Base-by-base conservation (phyloP, 1,140 invertebrate genomes). In the Marisa cornuarietis region DNA sequence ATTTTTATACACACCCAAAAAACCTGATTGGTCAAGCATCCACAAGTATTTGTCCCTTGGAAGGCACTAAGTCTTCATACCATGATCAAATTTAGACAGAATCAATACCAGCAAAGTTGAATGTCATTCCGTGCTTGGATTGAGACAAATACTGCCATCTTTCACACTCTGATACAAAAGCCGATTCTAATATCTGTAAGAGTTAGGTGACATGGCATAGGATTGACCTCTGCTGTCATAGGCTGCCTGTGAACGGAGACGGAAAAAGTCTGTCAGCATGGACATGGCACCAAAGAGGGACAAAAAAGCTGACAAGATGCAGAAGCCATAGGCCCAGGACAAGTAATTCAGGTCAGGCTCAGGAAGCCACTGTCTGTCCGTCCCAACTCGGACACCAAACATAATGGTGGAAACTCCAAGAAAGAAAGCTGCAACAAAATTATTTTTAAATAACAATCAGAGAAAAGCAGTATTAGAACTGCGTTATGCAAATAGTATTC, bases 311-410 rank as follows among this genome's bases (percentile, higher is more conserved):
- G 96, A 94, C 61, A 97, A 93, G 26, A 97, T 95, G 68, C 96
- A 95, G 87, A 98, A 93, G 65, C 94, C 96, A 89, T 96, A 99
- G 0, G 96, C 96, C 97, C 97, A 99, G 18, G 96, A 96, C 1
- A 99, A 90, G 84, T 97, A 96, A 92, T 98, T 99, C 89, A 95
- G 97, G 84, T 97, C 96, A 8, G 97, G 97, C 89, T 98, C 97
- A 91, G 98, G 94, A 22, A 99, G 90, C 97, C 97, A 99, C 87
- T 97, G 95, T 20, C 97, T 93, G 68, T 96, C 93, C 89, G 95
- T 96, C 89, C 95, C 96, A 83, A 95, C 96, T 85, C 95, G 95
- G 3, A 94, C 94, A n/a, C 96, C 96, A 85, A 98, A 98, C 79
- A 98, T 93, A n/a, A 94, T 92, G 22, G 97, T 94, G n/a, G 94